Evolutionary conservation across 1,140 invertebrate species (phyloP), one percentile per base, ranked within the genome.

Genomic region (Drosophila eugracilis): DNA sequence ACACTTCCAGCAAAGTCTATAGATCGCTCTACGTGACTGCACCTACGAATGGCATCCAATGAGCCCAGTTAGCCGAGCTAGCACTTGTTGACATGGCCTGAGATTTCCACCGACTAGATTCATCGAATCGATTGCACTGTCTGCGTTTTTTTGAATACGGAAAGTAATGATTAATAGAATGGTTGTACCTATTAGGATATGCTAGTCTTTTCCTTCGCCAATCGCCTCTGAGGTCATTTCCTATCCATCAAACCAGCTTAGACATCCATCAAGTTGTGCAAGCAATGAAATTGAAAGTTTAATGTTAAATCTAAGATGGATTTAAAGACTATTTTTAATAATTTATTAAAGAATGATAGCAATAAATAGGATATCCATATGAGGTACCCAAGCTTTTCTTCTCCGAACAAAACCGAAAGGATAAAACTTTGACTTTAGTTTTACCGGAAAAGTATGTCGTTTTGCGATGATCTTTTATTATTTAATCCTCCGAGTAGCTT

Each of bases 31-130:
- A 86, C 83, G 83, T 86, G 83, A 86, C 83, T 75, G 48, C 39
- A 69, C 83, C 44, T 88, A 88, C 84, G 71, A 88, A 88, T 89
- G 58, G 50, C 75, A 60, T 12, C 34, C 75, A 88, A 88, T 88
- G 75, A 83, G 74, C 49, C 50, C 12, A 36, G 19, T 32, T n/a
- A 19, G 3, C 6, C 6, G 22, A 6, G 12, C 41, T 24, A 5
- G 3, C 4, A 12, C 10, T 41, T 41, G 17, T 6, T 26, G 22
- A 45, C 42, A 26, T 15, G 44, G 4, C 19, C 12, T 41, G 37
- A 44, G 49, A 36, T 60, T 60, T 62, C 14, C 58, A 42, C 19
- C 48, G 15, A 24, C 58, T 15, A 28, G 34, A 70, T 53, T 63
- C 55, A 66, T 52, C 37, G 58, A 60, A 42, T 47, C 42, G 42